Conservation (phyloP, 2,797 vertebrate species). For the Parambassis ranga region DNA sequence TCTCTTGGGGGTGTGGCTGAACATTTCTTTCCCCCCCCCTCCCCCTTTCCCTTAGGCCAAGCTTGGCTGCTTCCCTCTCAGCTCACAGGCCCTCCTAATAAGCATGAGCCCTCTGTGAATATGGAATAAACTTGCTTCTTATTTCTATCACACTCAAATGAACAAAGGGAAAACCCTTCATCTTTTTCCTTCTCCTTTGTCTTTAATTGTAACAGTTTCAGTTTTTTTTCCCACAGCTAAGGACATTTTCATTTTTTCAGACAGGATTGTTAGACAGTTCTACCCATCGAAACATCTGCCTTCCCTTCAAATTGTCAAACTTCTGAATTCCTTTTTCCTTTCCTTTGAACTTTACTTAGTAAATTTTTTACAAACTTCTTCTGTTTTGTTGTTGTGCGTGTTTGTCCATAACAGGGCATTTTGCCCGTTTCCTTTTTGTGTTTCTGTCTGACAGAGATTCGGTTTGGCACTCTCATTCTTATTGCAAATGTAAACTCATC, state of each 20-base stretch:
- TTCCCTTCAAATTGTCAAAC: not conserved
- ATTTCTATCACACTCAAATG: slow-evolving; percentile 59
- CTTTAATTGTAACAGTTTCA: slow-evolving; percentile 22
- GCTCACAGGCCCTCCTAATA: slow-evolving; percentile 48
- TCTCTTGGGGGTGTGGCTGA: slow-evolving; percentile 21
- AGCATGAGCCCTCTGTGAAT: slow-evolving; percentile 56
- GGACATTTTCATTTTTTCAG: slow-evolving; percentile 16
- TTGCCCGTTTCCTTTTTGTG: slow-evolving; percentile 11
- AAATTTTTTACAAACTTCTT: not conserved
- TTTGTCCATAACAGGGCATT: not conserved
- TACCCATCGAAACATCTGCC: not conserved
- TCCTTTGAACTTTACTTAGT: not conserved
- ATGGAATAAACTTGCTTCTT: slow-evolving; percentile 58
- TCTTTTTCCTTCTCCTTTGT: slow-evolving; percentile 17
- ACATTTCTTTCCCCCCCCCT: not conserved
- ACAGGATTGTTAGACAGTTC: not conserved
- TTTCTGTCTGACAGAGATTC: slow-evolving; percentile 23
- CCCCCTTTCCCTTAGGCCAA: slow-evolving; percentile 54
- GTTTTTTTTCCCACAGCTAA: slow-evolving; percentile 7
- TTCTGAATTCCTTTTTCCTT: not conserved
- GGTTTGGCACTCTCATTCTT: slow-evolving; percentile 18
- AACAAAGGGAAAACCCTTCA: slow-evolving; percentile 53
- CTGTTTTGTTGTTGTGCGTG: not conserved
- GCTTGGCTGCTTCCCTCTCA: slow-evolving; percentile 44
- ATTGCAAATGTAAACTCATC: slow-evolving; percentile 58